Percentiles rank a stretch among this genome's conserved stretches.
Conservation (phyloP, 1,140 invertebrate genomes). For the Ostrea edulis region DNA sequence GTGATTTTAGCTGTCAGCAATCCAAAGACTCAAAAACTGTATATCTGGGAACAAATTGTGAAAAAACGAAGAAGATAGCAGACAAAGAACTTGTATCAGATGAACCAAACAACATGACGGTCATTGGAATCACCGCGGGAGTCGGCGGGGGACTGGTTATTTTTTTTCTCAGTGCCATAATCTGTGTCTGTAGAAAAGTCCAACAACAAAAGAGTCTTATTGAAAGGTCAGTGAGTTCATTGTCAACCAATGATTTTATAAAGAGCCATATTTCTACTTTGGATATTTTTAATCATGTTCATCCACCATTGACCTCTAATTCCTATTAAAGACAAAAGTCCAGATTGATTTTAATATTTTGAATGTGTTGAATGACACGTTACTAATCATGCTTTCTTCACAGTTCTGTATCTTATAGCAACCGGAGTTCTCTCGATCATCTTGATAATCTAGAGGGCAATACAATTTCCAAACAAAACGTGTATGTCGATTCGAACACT, state of each 20-base stretch:
- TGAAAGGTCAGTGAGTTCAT: background rate
- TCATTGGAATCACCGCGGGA: background rate
- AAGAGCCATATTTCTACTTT: background rate
- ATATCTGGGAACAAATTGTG: background rate
- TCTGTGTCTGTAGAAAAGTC: slow-evolving; percentile 13
- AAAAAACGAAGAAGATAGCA: background rate
- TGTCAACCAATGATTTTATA: no score
- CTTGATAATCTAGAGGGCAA: background rate
- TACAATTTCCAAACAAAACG: background rate
- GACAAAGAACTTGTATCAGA: background rate
- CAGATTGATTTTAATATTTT: background rate
- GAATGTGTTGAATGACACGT: no score
- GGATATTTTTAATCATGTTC: background rate
- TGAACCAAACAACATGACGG: background rate
- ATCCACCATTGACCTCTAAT: background rate
- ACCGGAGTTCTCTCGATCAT: background rate
- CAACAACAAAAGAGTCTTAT: background rate
- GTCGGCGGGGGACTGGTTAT: background rate
- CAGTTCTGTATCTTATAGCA: slow-evolving; percentile 5
- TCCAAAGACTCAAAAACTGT: background rate
- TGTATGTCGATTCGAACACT: background rate
- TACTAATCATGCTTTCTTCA: background rate
- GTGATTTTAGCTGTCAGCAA: background rate
- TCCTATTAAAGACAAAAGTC: background rate
- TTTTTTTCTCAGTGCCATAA: background rate